Evolutionary conservation across 2,113 vertebrate species (phyloP).

Genomic region (Oreotrochilus melanogaster): DNA sequence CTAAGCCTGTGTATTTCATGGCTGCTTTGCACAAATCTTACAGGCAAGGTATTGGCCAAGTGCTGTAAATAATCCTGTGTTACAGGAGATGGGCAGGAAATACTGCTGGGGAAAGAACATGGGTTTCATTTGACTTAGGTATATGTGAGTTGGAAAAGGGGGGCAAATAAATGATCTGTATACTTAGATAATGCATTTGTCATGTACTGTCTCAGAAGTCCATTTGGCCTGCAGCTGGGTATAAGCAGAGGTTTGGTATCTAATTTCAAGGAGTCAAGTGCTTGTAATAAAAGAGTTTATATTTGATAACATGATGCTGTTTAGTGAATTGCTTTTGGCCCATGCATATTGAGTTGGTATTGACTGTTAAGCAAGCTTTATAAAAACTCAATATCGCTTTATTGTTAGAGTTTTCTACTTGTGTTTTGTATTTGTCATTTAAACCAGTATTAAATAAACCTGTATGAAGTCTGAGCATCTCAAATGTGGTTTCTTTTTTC

Average conservation of each 20-base stretch:
- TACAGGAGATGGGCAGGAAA: not conserved
- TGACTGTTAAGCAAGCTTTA: not conserved
- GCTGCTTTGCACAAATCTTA: not conserved
- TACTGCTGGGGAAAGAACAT: not conserved
- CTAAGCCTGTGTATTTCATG: not conserved
- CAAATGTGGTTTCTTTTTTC: not conserved
- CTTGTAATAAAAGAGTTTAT: not conserved
- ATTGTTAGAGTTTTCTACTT: not conserved
- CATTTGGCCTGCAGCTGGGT: not conserved
- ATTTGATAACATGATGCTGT: not conserved
- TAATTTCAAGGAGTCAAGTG: not conserved
- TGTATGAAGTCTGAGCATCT: not conserved
- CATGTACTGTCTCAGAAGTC: not conserved
- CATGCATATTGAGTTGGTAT: not conserved
- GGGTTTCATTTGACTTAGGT: not conserved
- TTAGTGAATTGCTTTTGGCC: not conserved
- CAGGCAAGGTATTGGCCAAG: not conserved
- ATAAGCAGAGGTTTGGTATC: not conserved
- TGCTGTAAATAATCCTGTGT: not conserved
- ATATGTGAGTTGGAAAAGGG: not conserved
- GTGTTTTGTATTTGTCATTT: not conserved
- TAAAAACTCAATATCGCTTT: not conserved
- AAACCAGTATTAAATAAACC: not conserved
- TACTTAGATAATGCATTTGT: not conserved
- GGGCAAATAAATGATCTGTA: not conserved